Evolutionary conservation across 1,140 invertebrate species (phyloP), one percentile per base, ranked within the genome.

Genomic region (Lutraria rhynchaena): DNA sequence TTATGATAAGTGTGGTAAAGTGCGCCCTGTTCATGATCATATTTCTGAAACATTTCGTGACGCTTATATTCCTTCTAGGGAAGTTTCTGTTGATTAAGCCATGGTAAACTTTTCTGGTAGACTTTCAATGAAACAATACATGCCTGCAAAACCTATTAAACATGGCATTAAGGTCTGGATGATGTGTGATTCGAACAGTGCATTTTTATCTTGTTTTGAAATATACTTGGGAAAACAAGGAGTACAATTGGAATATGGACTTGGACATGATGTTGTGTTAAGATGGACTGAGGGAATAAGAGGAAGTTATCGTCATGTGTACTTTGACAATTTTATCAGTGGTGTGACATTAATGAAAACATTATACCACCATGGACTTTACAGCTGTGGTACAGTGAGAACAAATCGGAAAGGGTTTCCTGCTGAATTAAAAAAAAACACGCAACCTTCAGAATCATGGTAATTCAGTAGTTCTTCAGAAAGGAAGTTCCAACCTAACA

Each of bases 101-200:
- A 49, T 49, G 65, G 27, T 46, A 22, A 31, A 3, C 7, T 69
- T 69, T 55, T 29, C 24, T 70, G 44, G 49, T n/a, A 15, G 31
- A 31, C 9, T 55, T 9, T 35, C 29, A 17, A n/a, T 49, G 13
- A 9, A 17, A 19, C 49, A 51, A 19, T 70, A 67, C 24, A 67
- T 67, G 63, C 63, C 67, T 1, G 44, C 29, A 5, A 70, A 70
- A 41, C 67, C 44, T 3, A n/a, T 70, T 1, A 51, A 70, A 31
- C 9, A n/a, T n/a, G 49, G 67, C 27, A 46, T 70, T 7, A 70
- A 70, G 19, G 29, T 70, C 7, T 53, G 67, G 31, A 70, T 70
- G 24, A 2, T 70, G 4, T 55, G 67, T 19, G 24, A 70, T 53
- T 44, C 29, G 1, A 33, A 31, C 1, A 4, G 44, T 22, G 44